These are phyloP conservation scores for Parnassius apollo DNA, from an alignment of 2,888 invertebrate species.

Conservation along the genomic window DNA sequence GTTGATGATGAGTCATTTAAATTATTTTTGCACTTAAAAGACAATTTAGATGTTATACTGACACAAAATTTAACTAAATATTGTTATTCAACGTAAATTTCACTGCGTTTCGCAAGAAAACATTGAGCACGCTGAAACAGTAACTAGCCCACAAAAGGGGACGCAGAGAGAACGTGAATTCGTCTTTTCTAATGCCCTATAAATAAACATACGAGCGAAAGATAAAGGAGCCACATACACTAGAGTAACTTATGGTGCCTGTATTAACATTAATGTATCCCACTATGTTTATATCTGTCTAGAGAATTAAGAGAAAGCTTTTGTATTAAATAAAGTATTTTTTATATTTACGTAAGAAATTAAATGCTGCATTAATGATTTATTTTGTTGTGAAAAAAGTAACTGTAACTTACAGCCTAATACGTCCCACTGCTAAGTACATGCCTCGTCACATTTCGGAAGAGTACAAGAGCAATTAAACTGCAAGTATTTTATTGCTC, in stretches of 20 bases:
- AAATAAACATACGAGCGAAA: constrained; percentile 61
- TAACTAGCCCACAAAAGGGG: constrained; percentile 46
- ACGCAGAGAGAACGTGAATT: constrained; percentile 48
- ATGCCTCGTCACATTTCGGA: too few species aligned
- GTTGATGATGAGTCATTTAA: too few species aligned
- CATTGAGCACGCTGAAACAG: constrained; percentile 28
- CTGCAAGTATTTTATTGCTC: too few species aligned
- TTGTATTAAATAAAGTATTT: not conserved
- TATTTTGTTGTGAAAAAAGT: too few species aligned
- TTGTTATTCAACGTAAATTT: not conserved
- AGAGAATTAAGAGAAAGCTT: constrained; percentile 9
- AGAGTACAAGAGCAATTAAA: too few species aligned
- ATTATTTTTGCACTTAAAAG: too few species aligned
- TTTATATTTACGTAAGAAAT: too few species aligned
- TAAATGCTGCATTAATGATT: too few species aligned
- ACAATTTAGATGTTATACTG: too few species aligned
- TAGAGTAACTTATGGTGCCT: constrained; percentile 20
- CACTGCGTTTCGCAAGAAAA: constrained; percentile 13
- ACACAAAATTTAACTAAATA: not conserved
- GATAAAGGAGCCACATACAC: constrained; percentile 40
- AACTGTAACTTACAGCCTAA: not conserved
- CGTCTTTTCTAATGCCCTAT: constrained; percentile 70
- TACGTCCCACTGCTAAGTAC: too few species aligned
- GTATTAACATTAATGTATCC: constrained; percentile 19
- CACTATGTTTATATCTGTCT: constrained; percentile 10